Evolutionary conservation across 2,113 vertebrate species (phyloP), one percentile per base, ranked within the genome.

Genomic region (Prolemur simus): DNA sequence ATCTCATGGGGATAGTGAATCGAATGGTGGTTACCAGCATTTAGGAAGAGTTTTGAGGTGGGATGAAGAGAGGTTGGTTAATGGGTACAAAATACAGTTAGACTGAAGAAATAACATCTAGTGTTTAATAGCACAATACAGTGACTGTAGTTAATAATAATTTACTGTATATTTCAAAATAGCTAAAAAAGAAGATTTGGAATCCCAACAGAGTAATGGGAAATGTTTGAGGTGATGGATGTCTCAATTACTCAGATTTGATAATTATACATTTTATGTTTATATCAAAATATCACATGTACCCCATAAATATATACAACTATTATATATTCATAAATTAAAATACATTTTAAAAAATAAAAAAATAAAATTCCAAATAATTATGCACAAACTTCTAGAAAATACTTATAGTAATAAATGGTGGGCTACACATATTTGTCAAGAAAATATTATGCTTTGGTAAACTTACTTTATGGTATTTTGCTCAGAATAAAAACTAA

Each of bases 401-500:
- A 89, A 84, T 54, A 60, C 9, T 60, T 27, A 60, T 60, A 83
- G 3, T 94, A 76, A 45, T 76, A 87, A 91, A 25, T 90, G 23
- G 25, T 58, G 42, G 27, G 20, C 7, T 94, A 20, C 3, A 77
- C 54, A 23, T 93, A 88, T 92, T 95, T 96, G 37, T 66, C 47
- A 81, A 88, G 77, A 81, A 94, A 94, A 81, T 45, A 69, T 5
- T 56, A 8, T 52, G 20, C 60, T 96, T 92, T 73, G 39, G 52
- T 91, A 76, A 74, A 80, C 82, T 85, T 87, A 39, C 42, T 82
- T 93, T 58, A n/a, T 95, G 27, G 2, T 52, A 39, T 94, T 96
- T 96, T 95, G 4, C 29, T 94, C 9, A 78, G 54, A 94, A 92
- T 90, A 81, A 96, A 91, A 63, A 87, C 49, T 18, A 4, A 34